A percentile compares a stretch with the other conserved stretches of the same genome.
These are phyloP conservation scores for Hydrolagus affinis DNA, from an alignment of 2,113 vertebrate species.

Conservation along the genomic window DNA sequence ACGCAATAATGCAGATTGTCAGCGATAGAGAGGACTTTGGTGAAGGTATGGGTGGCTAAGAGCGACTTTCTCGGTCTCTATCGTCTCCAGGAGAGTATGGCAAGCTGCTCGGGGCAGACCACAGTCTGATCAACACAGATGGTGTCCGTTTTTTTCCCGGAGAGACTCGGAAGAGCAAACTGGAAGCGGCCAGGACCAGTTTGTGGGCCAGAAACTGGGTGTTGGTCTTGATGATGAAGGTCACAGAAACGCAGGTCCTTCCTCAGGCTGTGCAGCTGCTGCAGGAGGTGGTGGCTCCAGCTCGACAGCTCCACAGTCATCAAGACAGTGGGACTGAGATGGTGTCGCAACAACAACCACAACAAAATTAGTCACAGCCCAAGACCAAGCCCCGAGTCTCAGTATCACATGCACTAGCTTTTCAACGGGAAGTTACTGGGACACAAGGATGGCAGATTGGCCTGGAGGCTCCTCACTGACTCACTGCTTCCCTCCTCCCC, in stretches of 20 bases:
- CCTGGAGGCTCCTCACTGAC: no score
- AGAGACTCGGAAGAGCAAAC: constrained; percentile 75
- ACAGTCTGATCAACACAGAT: constrained; percentile 68
- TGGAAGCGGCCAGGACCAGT: constrained; percentile 76
- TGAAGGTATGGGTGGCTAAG: constrained; percentile 59
- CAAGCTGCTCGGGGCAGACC: constrained; percentile 72
- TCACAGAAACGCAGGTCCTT: constrained; percentile 74
- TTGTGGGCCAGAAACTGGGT: constrained; percentile 69
- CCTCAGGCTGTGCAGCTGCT: constrained; percentile 68
- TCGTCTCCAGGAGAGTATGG: constrained; percentile 69
- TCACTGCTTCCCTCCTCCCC: no score
- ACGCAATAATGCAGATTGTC: constrained; percentile 76
- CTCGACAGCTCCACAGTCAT: constrained; percentile 66
- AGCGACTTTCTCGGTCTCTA: constrained; percentile 63
- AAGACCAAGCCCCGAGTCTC: no score
- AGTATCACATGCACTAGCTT: no score
- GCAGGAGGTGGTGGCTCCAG: constrained; percentile 73
- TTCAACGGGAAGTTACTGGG: no score
- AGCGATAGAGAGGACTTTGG: constrained; percentile 64
- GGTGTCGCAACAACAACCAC: neutral
- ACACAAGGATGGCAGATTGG: no score
- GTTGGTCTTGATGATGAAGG: constrained; percentile 63
- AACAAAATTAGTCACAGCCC: no score
- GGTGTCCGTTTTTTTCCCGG: constrained; percentile 65
- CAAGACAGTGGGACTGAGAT: neutral